Percentiles rank a stretch among this genome's conserved stretches.
phyloP scores from a whole-genome alignment of 2,888 invertebrate genomes.

The Drosophila nr. perissopoda region DNA sequence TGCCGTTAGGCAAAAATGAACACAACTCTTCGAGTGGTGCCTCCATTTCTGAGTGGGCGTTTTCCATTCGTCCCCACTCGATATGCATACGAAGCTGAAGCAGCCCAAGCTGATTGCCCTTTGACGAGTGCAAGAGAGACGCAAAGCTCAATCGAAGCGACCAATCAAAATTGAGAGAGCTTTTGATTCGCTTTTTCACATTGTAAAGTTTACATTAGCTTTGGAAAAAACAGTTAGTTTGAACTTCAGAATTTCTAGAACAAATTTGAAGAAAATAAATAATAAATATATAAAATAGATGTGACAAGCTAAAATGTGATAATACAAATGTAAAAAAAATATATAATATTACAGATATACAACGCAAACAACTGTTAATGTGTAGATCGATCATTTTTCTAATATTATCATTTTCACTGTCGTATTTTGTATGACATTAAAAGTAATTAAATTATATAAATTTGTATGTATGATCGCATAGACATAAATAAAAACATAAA shows the following conservation, averaged over 20 bases:
- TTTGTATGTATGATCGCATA: neutral
- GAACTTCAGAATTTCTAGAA: neutral
- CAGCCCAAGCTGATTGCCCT: neutral
- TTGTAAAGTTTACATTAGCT: neutral
- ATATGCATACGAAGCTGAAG: conserved; percentile 16
- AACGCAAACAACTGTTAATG: neutral
- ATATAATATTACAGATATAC: neutral
- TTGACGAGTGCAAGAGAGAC: conserved; percentile 19
- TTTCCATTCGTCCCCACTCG: conserved; percentile 17
- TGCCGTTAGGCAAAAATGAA: conserved; percentile 22
- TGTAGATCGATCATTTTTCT: neutral
- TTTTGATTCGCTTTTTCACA: conserved; percentile 5
- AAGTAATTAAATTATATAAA: neutral
- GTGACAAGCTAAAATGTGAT: neutral
- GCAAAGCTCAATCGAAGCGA: neutral
- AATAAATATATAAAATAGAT: neutral
- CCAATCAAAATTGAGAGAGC: conserved; percentile 37
- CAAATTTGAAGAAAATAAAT: neutral
- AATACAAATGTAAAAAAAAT: neutral
- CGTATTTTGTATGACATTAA: neutral
- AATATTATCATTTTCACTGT: neutral
- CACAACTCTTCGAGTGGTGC: conserved; percentile 4
- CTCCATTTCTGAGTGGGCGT: conserved; percentile 66
- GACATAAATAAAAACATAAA: neutral
- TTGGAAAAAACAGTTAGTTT: neutral